phyloP scores from a whole-genome alignment of 2,113 vertebrate genomes.

The Microtus richardsoni region DNA sequence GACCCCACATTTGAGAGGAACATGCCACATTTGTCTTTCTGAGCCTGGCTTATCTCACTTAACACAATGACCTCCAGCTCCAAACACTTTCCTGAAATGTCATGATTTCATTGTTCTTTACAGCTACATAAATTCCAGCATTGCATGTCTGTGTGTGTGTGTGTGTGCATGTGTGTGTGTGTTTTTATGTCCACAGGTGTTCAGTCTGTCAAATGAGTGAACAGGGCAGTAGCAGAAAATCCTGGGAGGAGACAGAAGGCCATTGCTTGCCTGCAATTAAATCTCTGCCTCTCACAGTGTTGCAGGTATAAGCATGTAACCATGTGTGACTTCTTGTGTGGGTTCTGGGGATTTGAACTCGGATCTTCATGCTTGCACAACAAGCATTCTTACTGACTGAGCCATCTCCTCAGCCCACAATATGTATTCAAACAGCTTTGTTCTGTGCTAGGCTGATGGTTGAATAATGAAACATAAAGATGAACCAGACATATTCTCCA shows the following conservation, averaged over 20 bases:
- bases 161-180: neutral
- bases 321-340: neutral
- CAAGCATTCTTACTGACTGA: neutral
- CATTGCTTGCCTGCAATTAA: accelerated
- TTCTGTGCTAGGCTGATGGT: neutral
- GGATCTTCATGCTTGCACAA: neutral
- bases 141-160: neutral
- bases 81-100: neutral
- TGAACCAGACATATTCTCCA: neutral
- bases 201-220: neutral
- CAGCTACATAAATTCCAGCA: neutral
- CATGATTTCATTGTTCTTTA: neutral
- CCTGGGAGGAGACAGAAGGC: neutral
- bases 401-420: neutral
- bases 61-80: neutral
- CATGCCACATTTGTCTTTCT: neutral
- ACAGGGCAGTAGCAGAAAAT: neutral
- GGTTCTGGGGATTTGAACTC: neutral
- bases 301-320: neutral
- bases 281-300: no score
- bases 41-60: neutral
- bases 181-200: neutral
- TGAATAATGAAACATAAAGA: neutral
- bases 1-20: neutral
- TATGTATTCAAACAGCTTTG: neutral